Percentiles rank a stretch among this genome's conserved stretches.
Conservation (phyloP, 2,797 vertebrate species). For the Carcharodon carcharias region DNA sequence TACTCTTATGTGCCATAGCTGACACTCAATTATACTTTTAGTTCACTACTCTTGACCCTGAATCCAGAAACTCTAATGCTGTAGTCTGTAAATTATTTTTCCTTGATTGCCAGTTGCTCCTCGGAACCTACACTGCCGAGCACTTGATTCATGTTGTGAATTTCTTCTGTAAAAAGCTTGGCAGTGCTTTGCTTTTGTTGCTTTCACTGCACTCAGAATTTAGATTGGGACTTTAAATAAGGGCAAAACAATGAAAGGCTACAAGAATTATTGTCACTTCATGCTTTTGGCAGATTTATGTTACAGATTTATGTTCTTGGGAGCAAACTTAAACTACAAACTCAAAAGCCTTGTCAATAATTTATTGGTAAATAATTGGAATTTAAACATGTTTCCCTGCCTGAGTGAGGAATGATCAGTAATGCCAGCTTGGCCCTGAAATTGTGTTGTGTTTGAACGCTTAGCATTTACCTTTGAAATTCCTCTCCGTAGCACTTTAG, state of each 20-base stretch:
- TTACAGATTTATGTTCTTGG: background rate
- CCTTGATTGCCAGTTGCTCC: conserved; percentile 21
- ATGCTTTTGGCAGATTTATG: conserved; percentile 15
- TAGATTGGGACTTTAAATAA: background rate
- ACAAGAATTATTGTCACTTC: conserved; percentile 22
- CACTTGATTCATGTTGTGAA: conserved; percentile 12
- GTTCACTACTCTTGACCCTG: background rate
- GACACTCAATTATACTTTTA: background rate
- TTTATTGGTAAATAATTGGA: conserved; percentile 27
- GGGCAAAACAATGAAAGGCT: background rate
- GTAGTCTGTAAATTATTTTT: conserved; percentile 31
- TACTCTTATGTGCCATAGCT: background rate
- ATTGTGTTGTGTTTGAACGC: background rate
- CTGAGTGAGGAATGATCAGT: background rate
- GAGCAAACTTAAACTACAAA: background rate
- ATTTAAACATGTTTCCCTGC: background rate
- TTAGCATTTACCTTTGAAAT: background rate
- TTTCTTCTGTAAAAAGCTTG: background rate
- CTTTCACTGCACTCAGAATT: conserved; percentile 1
- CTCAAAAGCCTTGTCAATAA: background rate
- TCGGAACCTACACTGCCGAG: background rate
- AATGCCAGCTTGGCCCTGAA: background rate
- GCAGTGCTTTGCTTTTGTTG: background rate
- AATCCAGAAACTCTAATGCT: background rate
- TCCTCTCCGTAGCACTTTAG: background rate